Evolutionary conservation across 2,797 vertebrate genomes (phyloP), one percentile per base, ranked within the genome.

Genomic region (Steatocranus sp.): DNA sequence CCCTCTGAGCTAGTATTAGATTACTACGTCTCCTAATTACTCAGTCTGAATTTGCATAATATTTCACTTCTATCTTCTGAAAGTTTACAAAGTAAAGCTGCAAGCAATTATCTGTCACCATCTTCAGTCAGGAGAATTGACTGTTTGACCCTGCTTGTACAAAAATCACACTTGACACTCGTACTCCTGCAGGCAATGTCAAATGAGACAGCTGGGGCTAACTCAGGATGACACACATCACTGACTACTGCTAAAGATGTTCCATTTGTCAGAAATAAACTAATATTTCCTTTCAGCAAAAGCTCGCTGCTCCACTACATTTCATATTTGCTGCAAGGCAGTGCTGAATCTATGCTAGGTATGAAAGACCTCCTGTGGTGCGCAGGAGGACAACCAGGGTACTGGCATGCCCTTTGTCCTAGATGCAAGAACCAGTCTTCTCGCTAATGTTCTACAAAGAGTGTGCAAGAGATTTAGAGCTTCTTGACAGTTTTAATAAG

Each of bases 181-280:
- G 76, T 91, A 83, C 88, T 91, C 90, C 95, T 93, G 84, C 88
- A 91, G 94, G 94, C 94, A 94, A 95, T 94, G 95, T 95, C 94
- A 93, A 92, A 93, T 32, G 85, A 94, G 94, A 91, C 93, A 92
- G 92, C 90, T 88, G 91, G 89, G 91, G 80, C 92, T 83, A 87
- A 88, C 90, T 87, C 86, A 83, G 87, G 87, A 85, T 94, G 92
- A 93, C 90, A 91, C 90, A 87, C 91, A 88, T 89, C 89, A 83
- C 82, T 30, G 91, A 68, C 87, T 86, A 75, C 92, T 81, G 89
- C 89, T 93, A 92, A 93, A 93, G 87, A 94, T 81, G 89, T 92
- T 88, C 85, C 90, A 90, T 92, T 92, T 94, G 88, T 92, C 91
- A 90, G 85, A 93, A 91, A 93, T 93, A 94, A 94, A 94, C 90